Evolutionary conservation across 2,113 vertebrate genomes (phyloP).

Genomic region (Catharus minimus): DNA sequence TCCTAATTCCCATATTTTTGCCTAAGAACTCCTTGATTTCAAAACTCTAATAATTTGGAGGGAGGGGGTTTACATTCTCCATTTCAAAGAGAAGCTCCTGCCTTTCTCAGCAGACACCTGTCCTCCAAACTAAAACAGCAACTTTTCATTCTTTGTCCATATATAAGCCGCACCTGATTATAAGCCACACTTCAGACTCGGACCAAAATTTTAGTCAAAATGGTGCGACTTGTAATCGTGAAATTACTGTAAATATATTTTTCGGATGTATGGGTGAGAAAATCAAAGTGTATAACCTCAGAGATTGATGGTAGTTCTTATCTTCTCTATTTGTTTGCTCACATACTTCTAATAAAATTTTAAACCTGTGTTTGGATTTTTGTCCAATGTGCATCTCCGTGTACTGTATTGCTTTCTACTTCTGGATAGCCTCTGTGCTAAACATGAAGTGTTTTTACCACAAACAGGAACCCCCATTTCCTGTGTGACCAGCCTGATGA

Average conservation of each 20-base stretch:
- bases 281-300: neutral
- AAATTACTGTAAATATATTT: neutral
- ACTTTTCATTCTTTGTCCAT: too few relatives aligned
- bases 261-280: rapidly evolving
- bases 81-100: too few relatives aligned
- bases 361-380: neutral
- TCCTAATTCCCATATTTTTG: too few relatives aligned
- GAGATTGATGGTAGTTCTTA: neutral
- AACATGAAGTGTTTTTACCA: neutral
- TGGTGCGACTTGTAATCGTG: too few relatives aligned
- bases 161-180: too few relatives aligned
- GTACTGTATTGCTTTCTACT: neutral
- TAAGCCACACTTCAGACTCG: too few relatives aligned
- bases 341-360: neutral
- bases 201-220: too few relatives aligned
- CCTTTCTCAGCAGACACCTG: too few relatives aligned
- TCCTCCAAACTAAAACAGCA: too few relatives aligned
- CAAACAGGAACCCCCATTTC: neutral
- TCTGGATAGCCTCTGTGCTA: neutral
- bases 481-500: neutral
- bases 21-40: too few relatives aligned
- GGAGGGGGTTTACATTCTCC: too few relatives aligned
- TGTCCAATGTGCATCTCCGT: neutral
- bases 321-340: neutral
- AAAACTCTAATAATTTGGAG: too few relatives aligned